These are phyloP conservation scores for Rhinogobius similis DNA, from an alignment of 2,113 vertebrate species.

Conservation along the genomic window DNA sequence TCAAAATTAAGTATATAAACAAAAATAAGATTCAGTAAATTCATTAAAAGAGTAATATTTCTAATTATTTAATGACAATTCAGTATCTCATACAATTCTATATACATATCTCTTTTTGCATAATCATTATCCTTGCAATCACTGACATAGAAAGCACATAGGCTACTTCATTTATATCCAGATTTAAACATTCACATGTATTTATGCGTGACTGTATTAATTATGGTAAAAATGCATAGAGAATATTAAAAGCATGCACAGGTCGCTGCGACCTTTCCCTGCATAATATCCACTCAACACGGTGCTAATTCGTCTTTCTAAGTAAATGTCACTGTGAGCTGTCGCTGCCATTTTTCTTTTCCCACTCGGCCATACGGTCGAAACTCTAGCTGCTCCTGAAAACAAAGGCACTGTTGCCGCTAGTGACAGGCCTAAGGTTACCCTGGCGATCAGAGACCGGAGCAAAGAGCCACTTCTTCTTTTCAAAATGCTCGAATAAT, in stretches of 20 bases:
- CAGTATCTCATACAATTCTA: not conserved
- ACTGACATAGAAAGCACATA: not conserved
- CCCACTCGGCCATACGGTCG: conserved; percentile 44
- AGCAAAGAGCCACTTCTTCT: conserved; percentile 28
- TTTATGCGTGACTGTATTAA: not conserved
- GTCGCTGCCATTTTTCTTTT: conserved; percentile 25
- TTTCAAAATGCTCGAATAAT: conserved; percentile 23
- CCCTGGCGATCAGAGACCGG: conserved; percentile 38
- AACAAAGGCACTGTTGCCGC: conserved; percentile 71
- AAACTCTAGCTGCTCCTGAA: conserved; percentile 70
- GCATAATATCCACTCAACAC: not conserved
- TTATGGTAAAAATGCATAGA: too few relatives aligned
- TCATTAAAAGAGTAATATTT: too few relatives aligned
- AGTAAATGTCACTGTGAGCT: conserved; percentile 18
- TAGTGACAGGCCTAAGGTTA: conserved; percentile 60
- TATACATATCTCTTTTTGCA: not conserved
- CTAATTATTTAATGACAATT: not conserved
- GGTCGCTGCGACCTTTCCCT: not conserved
- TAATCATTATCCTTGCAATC: not conserved
- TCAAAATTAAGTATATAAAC: too few relatives aligned
- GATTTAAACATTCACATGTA: not conserved
- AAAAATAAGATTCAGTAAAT: too few relatives aligned
- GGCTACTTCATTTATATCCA: not conserved
- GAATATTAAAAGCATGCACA: not conserved
- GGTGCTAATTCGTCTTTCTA: not conserved